Evolutionary conservation across 2,113 vertebrate genomes (phyloP).

Genomic region (Scortum barcoo): DNA sequence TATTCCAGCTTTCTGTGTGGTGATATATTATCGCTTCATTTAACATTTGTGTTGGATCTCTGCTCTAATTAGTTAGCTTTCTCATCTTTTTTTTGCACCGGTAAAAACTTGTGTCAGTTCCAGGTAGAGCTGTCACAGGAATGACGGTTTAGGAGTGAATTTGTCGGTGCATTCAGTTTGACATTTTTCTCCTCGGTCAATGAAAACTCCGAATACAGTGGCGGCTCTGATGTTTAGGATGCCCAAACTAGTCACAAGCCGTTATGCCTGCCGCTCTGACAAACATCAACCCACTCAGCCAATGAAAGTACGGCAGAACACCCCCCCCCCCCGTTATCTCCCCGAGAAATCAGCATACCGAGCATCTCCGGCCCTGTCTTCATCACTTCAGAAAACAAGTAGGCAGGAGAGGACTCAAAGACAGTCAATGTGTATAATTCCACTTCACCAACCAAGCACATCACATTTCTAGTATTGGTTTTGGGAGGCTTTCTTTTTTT

Average conservation of each 20-base stretch:
- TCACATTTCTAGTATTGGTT: background rate
- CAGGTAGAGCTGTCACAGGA: conserved; percentile 34
- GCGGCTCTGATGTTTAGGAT: background rate
- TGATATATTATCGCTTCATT: conserved; percentile 59
- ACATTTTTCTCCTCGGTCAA: conserved; percentile 30
- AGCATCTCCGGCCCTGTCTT: conserved; percentile 27
- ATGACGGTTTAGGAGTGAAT: background rate
- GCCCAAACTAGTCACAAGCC: conserved; percentile 11
- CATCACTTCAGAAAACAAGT: conserved; percentile 30
- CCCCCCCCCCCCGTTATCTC: conserved; percentile 39
- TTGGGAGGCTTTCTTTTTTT: background rate
- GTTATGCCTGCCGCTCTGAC: conserved; percentile 31
- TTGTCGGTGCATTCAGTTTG: background rate
- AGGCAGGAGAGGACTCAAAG: conserved; percentile 10
- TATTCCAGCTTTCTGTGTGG: conserved; percentile 13
- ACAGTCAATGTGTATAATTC: conserved; percentile 15
- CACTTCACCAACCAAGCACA: conserved; percentile 39
- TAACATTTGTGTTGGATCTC: conserved; percentile 64
- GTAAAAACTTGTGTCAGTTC: conserved; percentile 29
- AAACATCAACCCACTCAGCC: conserved; percentile 57
- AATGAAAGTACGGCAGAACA: conserved; percentile 46
- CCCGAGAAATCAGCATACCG: conserved; percentile 40
- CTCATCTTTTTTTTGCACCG: conserved; percentile 27
- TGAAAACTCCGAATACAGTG: background rate
- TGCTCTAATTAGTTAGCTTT: conserved; percentile 55